Conservation (phyloP, 2,113 vertebrate genomes). For the Brevimyrus niger region DNA sequence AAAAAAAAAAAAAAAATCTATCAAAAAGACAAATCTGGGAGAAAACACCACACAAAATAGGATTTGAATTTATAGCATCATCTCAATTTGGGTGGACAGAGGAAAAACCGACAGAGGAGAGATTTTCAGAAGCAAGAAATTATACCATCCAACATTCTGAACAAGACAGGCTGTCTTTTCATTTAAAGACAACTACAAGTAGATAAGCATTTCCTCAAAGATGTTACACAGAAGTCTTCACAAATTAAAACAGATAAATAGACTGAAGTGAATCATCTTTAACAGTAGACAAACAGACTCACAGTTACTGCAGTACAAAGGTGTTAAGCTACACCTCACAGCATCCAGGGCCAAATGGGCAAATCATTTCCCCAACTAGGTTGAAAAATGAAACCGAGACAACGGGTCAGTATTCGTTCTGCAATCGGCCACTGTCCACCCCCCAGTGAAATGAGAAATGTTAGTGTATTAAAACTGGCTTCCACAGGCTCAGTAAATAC, state of each 20-base stretch:
- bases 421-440: neutral
- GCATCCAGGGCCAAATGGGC: neutral
- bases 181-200: neutral
- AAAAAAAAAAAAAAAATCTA: slow-evolving; percentile 13
- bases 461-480: neutral
- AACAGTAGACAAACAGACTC: neutral
- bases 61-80: neutral
- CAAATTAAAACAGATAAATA: neutral
- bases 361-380: neutral
- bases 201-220: neutral
- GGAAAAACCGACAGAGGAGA: neutral
- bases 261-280: too few relatives aligned
- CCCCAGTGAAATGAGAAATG: neutral
- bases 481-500: neutral
- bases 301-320: neutral
- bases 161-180: neutral
- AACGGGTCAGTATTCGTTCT: neutral
- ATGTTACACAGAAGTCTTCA: neutral
- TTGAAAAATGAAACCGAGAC: neutral
- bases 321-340: neutral
- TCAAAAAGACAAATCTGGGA: neutral
- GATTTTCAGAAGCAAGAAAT: neutral
- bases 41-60: neutral
- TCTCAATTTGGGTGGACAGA: neutral
- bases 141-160: neutral